These are phyloP conservation scores for Tetragonula carbonaria DNA, from an alignment of 2,888 invertebrate species.

Conservation along the genomic window DNA sequence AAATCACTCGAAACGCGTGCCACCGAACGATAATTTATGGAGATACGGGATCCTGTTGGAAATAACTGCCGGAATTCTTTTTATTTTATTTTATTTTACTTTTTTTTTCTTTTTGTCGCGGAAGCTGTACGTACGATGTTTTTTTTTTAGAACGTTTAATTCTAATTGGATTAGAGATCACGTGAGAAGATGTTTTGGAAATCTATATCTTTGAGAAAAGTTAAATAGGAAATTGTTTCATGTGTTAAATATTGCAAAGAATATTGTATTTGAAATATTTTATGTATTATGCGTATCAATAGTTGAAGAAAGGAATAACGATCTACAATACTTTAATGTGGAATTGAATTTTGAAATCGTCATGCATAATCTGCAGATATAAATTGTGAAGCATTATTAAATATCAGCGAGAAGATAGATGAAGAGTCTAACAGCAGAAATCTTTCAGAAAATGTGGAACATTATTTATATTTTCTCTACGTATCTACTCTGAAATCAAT, in stretches of 20 bases:
- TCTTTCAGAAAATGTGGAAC: background rate
- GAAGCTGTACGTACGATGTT: background rate
- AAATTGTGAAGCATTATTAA: background rate
- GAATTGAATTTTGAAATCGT: background rate
- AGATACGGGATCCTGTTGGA: conserved; percentile 13
- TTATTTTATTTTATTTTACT: too few species aligned
- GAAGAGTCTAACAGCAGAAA: background rate
- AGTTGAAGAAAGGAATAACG: background rate
- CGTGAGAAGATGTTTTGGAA: background rate
- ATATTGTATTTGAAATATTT: background rate
- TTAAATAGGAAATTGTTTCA: background rate
- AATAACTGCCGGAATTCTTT: background rate
- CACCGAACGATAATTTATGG: conserved; percentile 5
- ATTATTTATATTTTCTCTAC: background rate
- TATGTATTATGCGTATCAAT: background rate
- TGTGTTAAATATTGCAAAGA: background rate
- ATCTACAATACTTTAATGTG: background rate
- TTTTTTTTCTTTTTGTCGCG: background rate
- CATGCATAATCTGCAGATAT: background rate
- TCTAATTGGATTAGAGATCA: too few species aligned
- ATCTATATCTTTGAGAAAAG: background rate
- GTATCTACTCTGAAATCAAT: background rate
- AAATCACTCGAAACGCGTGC: conserved; percentile 22
- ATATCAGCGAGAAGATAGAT: background rate
- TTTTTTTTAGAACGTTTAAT: background rate